Conservation (phyloP, 2,888 invertebrate genomes). For the Leucophenga maculata region DNA sequence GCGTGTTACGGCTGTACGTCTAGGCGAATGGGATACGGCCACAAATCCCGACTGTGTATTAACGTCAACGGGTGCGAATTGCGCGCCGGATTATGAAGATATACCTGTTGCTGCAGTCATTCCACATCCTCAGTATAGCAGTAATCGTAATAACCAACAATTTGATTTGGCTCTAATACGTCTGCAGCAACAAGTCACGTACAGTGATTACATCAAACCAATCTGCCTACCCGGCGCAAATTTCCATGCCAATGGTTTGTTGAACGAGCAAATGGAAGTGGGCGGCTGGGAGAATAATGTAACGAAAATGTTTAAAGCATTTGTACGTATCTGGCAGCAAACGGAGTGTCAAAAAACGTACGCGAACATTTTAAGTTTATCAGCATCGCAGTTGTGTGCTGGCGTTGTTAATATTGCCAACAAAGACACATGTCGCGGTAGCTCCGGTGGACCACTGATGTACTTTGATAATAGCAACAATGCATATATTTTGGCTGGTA, state of each 20-base stretch:
- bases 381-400: slow-evolving; percentile 50
- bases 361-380: slow-evolving; percentile 31
- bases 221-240: slow-evolving; percentile 54
- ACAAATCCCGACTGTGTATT: slow-evolving; percentile 52
- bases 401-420: slow-evolving; percentile 30
- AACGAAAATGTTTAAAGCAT: slow-evolving; percentile 43
- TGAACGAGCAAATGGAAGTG: slow-evolving; percentile 45
- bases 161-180: slow-evolving; percentile 53
- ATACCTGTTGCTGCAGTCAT: slow-evolving; percentile 43
- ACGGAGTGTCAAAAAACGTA: slow-evolving; percentile 44
- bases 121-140: slow-evolving; percentile 38
- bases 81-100: slow-evolving; percentile 53
- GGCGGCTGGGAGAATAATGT: slow-evolving; percentile 48
- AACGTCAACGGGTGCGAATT: slow-evolving; percentile 21
- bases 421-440: slow-evolving; percentile 45
- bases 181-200: slow-evolving; percentile 28
- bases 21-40: slow-evolving; percentile 55
- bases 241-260: slow-evolving; percentile 46
- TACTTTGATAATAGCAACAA: slow-evolving; percentile 37
- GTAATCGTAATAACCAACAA: slow-evolving; percentile 26
- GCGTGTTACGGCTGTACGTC: slow-evolving; percentile 36
- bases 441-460: slow-evolving; percentile 54
- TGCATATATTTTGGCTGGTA: slow-evolving; percentile 46
- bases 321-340: neutral
- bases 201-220: slow-evolving; percentile 48